phyloP scores from a whole-genome alignment of 2,113 vertebrate species.

The Cyanoramphus novaezelandiae region DNA sequence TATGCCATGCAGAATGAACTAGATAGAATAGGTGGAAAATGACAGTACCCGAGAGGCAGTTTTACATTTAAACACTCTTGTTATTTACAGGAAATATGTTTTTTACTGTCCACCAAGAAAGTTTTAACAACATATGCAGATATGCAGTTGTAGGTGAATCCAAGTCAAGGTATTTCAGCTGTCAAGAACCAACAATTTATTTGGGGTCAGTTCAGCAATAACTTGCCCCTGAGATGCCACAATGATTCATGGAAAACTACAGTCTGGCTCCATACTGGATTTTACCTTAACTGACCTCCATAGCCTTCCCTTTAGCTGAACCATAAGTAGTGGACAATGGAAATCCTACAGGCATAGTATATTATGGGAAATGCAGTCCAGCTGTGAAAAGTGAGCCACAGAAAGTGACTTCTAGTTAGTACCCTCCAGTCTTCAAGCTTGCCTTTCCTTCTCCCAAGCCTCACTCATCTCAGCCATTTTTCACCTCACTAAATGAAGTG shows the following conservation, averaged over 20 bases:
- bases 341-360: background rate
- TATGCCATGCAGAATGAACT: background rate
- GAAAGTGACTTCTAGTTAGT: background rate
- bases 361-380: background rate
- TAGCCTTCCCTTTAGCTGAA: background rate
- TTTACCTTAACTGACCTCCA: background rate
- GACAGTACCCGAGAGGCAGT: background rate
- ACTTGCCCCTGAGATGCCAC: background rate
- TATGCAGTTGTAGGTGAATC: background rate
- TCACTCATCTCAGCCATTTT: background rate
- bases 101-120: background rate
- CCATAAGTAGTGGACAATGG: background rate
- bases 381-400: background rate
- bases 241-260: background rate
- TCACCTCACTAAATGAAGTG: background rate
- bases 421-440: background rate
- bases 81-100: background rate
- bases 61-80: background rate
- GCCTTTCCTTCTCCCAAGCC: background rate
- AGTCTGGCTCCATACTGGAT: background rate
- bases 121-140: background rate
- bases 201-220: background rate
- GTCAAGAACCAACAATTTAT: background rate
- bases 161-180: background rate
- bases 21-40: background rate